A percentile compares a stretch with the other conserved stretches of the same genome.
Conservation (phyloP, 2,113 vertebrate species). For the Scomber scombrus region DNA sequence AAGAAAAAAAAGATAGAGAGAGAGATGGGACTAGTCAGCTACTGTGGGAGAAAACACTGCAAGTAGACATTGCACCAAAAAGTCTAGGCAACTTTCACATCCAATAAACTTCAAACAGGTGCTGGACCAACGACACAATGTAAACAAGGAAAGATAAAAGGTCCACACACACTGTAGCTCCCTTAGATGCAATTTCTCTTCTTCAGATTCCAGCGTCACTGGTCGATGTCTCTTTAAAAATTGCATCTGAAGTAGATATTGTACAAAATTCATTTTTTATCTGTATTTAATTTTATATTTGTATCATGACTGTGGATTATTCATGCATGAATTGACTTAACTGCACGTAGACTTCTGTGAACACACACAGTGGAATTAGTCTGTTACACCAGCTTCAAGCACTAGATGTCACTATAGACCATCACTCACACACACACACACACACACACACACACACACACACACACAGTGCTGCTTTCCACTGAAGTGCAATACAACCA, state of each 20-base stretch:
- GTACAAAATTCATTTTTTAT: neutral
- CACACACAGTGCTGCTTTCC: neutral
- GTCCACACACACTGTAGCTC: too few species aligned
- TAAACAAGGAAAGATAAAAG: too few species aligned
- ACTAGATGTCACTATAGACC: slow-evolving; percentile 39
- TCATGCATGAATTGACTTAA: neutral
- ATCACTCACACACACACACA: too few species aligned
- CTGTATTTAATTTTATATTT: neutral
- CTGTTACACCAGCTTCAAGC: slow-evolving; percentile 21
- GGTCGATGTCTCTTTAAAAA: too few species aligned
- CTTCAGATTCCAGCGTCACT: too few species aligned
- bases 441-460: too few species aligned
- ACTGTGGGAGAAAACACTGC: neutral
- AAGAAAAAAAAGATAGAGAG: neutral
- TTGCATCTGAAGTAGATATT: neutral
- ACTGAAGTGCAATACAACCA: neutral
- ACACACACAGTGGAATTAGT: neutral
- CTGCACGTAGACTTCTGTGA: neutral
- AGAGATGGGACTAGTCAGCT: neutral
- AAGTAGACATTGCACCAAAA: neutral
- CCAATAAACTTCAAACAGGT: too few species aligned
- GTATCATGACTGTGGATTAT: too few species aligned
- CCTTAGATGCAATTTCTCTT: too few species aligned
- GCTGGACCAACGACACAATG: too few species aligned
- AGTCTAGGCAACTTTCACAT: too few species aligned